These are phyloP conservation scores for Xestoiulus laeticollis DNA, from an alignment of 2,888 invertebrate genomes.

Conservation along the genomic window DNA sequence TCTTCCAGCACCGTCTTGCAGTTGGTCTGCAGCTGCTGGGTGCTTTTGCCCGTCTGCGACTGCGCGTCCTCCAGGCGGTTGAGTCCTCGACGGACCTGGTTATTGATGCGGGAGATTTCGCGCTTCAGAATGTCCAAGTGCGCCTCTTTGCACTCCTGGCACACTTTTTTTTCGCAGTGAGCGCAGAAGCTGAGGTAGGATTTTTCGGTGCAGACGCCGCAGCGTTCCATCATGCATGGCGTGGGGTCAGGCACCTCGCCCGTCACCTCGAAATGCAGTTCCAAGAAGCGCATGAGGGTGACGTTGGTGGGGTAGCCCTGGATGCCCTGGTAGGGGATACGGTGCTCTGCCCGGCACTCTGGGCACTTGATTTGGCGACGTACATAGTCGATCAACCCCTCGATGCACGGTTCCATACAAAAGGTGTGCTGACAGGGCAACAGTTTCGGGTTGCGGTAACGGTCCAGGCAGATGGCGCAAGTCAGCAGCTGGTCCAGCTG, in stretches of 20 bases:
- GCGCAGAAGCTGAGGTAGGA: slow-evolving; percentile 87
- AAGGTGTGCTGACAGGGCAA: slow-evolving; percentile 99
- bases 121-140: slow-evolving; percentile 95
- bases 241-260: slow-evolving; percentile 59
- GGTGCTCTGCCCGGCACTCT: slow-evolving; percentile 96
- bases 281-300: slow-evolving; percentile 91
- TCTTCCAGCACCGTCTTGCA: slow-evolving; percentile 90
- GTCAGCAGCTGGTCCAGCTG: slow-evolving; percentile 88
- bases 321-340: slow-evolving; percentile 94
- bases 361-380: slow-evolving; percentile 96
- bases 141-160: slow-evolving; percentile 91
- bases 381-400: slow-evolving; percentile 94
- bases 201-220: slow-evolving; percentile 92
- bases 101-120: slow-evolving; percentile 88
- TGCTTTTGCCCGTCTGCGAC: slow-evolving; percentile 80
- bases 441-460: slow-evolving; percentile 97
- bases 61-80: slow-evolving; percentile 89
- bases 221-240: slow-evolving; percentile 67
- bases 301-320: slow-evolving; percentile 96
- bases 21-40: slow-evolving; percentile 85
- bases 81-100: slow-evolving; percentile 79
- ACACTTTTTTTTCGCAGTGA: slow-evolving; percentile 97
- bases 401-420: slow-evolving; percentile 99
- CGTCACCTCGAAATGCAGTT: slow-evolving; percentile 86
- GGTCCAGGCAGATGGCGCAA: slow-evolving; percentile 97